Evolutionary conservation across 2,888 invertebrate species (phyloP).

Genomic region (Polyommatus icarus): DNA sequence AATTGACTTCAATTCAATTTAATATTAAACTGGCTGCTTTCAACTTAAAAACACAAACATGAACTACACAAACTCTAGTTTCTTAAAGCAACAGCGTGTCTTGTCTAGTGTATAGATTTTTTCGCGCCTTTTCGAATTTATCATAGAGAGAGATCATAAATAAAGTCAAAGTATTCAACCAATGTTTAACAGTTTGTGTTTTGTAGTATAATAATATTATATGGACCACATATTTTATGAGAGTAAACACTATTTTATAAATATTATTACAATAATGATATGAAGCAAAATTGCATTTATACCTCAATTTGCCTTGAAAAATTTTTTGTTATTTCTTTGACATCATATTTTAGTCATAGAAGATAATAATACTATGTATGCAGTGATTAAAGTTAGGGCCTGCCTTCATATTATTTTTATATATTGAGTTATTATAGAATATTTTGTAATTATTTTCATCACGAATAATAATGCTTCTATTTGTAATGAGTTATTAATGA

Average conservation of each 20-base stretch:
- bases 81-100: not conserved
- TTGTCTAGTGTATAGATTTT: not conserved
- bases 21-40: not conserved
- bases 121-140: not conserved
- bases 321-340: not conserved
- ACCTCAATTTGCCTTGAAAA: conserved; percentile 12
- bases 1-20: not conserved
- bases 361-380: not conserved
- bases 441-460: not conserved
- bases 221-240: not conserved
- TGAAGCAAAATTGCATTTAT: conserved; percentile 10
- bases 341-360: not conserved
- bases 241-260: conserved; percentile 9
- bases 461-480: not conserved
- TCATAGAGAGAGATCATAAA: not conserved
- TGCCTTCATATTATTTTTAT: not conserved
- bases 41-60: not conserved
- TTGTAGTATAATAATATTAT: not conserved
- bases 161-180: not conserved
- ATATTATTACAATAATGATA: not conserved
- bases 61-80: not conserved
- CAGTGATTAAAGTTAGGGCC: not conserved
- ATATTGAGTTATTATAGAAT: too few relatives aligned
- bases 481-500: not conserved
- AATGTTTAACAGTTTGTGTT: not conserved